Base-by-base conservation (phyloP, 2,113 vertebrate genomes). In the Hippocampus abdominalis region DNA sequence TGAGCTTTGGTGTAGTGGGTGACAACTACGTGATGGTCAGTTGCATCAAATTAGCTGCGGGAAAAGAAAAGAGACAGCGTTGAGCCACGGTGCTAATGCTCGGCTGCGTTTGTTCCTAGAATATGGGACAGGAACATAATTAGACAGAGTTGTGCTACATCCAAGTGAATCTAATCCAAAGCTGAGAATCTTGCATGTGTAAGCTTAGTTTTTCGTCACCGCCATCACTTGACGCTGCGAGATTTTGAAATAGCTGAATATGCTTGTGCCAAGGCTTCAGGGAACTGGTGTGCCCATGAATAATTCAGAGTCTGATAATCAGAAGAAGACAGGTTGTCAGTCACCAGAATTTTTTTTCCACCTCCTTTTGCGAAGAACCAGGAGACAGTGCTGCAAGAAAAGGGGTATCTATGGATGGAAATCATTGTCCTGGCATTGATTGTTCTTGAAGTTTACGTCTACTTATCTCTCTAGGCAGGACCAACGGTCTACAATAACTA, bases 281-380 rank as follows among this genome's bases (percentile, higher is more conserved):
- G 76, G 75, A 83, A 84, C 67, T 62, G 27, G 59, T 56, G 72
- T 76, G 29, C 63, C 67, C 65, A 85, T 91, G 88, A 90, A 91
- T 88, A 89, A 91, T 92, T 91, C 85, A 92, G 71, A 54, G 63
- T 66, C 68, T 77, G 60, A 82, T 85, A 88, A 86, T 87, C 78
- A 76, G 49, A 86, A 68, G 78, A 70, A 81, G 87, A 87, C 84
- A 88, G 74, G 78, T 82, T 89, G 89, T 90, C 89, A 89, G 84
- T 87, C 82, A 80, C 77, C 75, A 82, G 71, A 81, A 76, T 77
- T 81, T 79, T 84, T 71, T 73, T 15, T 8, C 8, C 60, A 21
- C 71, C 57, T 27, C 69, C 70, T 68, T 54, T 71, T 79, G 73
- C 76, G 68, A 78, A 84, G 81, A 82, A 72, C 49, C 68, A 81